Conservation (phyloP, 2,888 invertebrate genomes). For the Tyria jacobaeae region DNA sequence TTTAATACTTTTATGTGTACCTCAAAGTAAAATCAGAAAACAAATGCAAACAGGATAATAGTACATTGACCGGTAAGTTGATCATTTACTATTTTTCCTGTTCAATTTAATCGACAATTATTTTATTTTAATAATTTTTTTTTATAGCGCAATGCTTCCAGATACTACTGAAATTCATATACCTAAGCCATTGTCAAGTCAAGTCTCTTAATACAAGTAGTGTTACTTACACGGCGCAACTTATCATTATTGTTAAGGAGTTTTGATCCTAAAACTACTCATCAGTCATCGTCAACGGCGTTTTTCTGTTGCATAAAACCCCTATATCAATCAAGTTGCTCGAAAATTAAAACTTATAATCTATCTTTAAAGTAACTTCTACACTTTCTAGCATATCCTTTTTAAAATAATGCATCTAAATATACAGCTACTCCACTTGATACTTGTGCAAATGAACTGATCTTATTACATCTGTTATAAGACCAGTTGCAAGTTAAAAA, state of each 20-base stretch:
- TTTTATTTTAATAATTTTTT: neutral
- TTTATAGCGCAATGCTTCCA: no score
- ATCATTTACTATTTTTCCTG: neutral
- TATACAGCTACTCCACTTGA: no score
- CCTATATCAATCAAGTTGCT: no score
- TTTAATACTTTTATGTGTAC: slow-evolving; percentile 10
- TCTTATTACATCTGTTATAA: neutral
- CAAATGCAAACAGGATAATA: slow-evolving; percentile 1
- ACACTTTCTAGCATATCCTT: no score
- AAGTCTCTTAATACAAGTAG: neutral
- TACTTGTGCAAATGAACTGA: neutral
- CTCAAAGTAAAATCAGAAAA: neutral
- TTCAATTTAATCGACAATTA: neutral
- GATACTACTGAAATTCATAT: neutral
- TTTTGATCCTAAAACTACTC: no score
- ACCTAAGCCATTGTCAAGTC: neutral
- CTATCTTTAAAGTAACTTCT: no score
- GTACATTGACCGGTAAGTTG: neutral
- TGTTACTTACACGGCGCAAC: no score
- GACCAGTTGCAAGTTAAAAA: neutral
- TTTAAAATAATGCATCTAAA: no score
- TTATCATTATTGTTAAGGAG: no score
- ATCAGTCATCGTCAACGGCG: no score
- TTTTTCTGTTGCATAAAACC: no score
- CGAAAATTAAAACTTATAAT: no score